Percentiles rank a stretch among this genome's conserved stretches.
These are phyloP conservation scores for Tiphia femorata DNA, from an alignment of 2,888 invertebrate species.

Conservation along the genomic window DNA sequence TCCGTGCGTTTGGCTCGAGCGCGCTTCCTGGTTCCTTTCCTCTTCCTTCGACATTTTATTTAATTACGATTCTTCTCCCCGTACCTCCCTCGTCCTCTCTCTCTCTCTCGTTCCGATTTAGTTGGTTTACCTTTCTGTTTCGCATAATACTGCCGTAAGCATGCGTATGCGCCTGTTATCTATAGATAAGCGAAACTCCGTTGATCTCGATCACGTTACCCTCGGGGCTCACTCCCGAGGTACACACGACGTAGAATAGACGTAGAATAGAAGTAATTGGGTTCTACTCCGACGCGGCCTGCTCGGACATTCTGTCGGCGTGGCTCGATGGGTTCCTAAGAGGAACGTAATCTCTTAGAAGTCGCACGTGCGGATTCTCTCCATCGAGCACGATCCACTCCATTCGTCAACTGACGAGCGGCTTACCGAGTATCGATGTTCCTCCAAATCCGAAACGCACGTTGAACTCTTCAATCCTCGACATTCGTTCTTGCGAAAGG, in stretches of 20 bases:
- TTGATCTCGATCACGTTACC: neutral
- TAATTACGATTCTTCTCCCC: constrained; percentile 5
- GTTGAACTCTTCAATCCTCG: no score
- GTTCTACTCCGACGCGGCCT: no score
- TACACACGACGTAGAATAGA: no score
- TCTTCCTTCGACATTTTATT: neutral
- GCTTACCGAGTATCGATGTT: no score
- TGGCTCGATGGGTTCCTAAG: no score
- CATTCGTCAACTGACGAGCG: no score
- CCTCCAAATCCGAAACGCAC: no score
- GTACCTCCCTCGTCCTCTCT: constrained; percentile 3
- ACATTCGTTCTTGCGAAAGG: no score
- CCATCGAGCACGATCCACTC: neutral
- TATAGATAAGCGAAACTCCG: neutral
- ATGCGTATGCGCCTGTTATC: constrained; percentile 34
- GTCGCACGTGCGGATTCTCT: neutral
- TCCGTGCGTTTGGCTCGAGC: no score
- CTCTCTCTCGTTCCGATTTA: constrained; percentile 15
- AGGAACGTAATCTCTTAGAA: no score
- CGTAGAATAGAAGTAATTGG: no score
- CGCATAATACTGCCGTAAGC: constrained; percentile 22
- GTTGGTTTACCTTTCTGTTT: constrained; percentile 16
- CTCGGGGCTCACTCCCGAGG: neutral
- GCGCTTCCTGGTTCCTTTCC: neutral
- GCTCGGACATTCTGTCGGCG: no score